These are phyloP conservation scores for Prenolepis imparis DNA, from an alignment of 2,888 invertebrate species.

Conservation along the genomic window DNA sequence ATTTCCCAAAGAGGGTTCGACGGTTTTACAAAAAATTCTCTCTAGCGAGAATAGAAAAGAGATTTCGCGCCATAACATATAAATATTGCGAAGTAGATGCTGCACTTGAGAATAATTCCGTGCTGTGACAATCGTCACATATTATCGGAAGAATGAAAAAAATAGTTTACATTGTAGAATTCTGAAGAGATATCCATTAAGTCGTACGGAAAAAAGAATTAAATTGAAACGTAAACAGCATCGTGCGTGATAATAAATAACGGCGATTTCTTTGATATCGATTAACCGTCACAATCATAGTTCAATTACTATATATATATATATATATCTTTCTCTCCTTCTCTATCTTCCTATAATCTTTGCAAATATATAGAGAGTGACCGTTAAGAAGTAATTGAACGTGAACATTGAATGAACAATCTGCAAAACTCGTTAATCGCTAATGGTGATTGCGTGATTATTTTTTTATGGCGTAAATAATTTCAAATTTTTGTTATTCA, in stretches of 20 bases:
- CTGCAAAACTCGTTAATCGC: neutral
- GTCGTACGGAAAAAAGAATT: neutral
- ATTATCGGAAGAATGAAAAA: neutral
- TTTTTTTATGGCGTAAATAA: slow-evolving; percentile 81
- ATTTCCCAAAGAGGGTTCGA: slow-evolving; percentile 19
- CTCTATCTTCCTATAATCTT: neutral
- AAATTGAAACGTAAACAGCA: neutral
- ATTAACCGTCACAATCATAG: slow-evolving; percentile 8
- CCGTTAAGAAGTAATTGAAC: neutral
- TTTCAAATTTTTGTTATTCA: slow-evolving; percentile 83
- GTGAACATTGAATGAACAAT: neutral
- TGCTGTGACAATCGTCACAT: neutral
- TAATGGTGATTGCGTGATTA: neutral
- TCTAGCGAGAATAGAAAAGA: neutral
- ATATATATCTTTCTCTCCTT: neutral
- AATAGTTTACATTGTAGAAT: neutral
- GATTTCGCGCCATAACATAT: neutral
- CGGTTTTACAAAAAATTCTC: neutral
- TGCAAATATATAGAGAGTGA: no score
- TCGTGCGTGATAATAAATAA: neutral
- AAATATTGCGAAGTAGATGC: neutral
- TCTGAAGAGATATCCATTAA: neutral
- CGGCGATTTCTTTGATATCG: neutral
- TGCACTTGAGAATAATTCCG: neutral
- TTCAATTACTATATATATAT: neutral